Conservation (phyloP, 2,888 invertebrate genomes). For the Melanostoma scalare region DNA sequence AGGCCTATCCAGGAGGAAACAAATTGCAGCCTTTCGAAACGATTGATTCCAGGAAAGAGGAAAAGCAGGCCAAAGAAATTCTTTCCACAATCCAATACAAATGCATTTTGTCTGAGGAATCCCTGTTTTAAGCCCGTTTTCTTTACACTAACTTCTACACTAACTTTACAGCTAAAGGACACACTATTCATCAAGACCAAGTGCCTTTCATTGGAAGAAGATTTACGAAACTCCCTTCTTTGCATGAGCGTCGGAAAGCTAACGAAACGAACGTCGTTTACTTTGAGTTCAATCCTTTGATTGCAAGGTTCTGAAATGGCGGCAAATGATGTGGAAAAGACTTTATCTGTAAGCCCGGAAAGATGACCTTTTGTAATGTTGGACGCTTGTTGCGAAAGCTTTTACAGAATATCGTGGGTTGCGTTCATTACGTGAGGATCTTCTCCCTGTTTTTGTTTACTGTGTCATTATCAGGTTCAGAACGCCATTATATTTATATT, state of each 20-base stretch:
- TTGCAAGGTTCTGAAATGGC: constrained; percentile 95
- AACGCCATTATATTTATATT: too few species aligned
- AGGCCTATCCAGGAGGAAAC: too few species aligned
- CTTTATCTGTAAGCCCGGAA: constrained; percentile 91
- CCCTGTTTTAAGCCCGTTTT: too few species aligned
- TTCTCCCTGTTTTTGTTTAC: constrained; percentile 79
- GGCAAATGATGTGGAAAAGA: constrained; percentile 93
- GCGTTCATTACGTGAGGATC: constrained; percentile 92
- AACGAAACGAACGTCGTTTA: constrained; percentile 97
- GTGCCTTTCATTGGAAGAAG: constrained; percentile 75
- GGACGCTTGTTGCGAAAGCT: constrained; percentile 85
- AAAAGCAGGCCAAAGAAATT: too few species aligned
- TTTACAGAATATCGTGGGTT: constrained; percentile 89
- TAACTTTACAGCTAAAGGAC: constrained; percentile 78
- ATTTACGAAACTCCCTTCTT: constrained; percentile 84
- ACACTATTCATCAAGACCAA: constrained; percentile 92
- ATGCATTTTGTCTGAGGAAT: too few species aligned
- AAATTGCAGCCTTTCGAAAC: too few species aligned
- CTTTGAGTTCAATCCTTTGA: constrained; percentile 95
- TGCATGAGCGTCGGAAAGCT: constrained; percentile 94
- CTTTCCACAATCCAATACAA: too few species aligned
- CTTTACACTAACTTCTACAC: too few species aligned
- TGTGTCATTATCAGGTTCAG: constrained; percentile 84
- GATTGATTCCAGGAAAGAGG: too few species aligned
- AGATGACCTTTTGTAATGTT: constrained; percentile 86